Base-by-base conservation (phyloP, 2,113 vertebrate species). In the Trichechus manatus region DNA sequence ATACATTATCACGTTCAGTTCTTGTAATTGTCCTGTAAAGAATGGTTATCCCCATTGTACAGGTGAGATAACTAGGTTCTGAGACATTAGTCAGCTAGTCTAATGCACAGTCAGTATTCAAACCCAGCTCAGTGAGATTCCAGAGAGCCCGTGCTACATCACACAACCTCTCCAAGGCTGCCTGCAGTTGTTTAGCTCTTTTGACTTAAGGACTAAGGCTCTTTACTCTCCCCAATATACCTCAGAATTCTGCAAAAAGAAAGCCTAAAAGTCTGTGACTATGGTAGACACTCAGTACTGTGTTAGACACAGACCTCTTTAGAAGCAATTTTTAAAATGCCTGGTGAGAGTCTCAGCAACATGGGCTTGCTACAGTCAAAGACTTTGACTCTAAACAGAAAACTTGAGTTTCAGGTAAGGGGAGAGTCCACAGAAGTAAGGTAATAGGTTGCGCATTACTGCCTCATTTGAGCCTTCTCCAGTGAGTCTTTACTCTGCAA, bases 1-100 rank as follows among this genome's bases (percentile, higher is more conserved):
- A 1, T 9, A 53, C 80, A 22, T 33, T 19, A 22, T 29, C 1
- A 0, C 3, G 13, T 9, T n/a, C 39, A 17, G 22, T 8, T 47
- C 42, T n/a, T 22, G 0, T 0, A 20, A 23, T 9, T 1, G 1
- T 14, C 84, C 70, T 9, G 20, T 56, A 27, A 36, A 79, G 31
- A 56, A 42, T 1, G 14, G 77, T 7, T 8, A 9, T 17, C 56
- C 85, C 44, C 11, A 5, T 1, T 15, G 19, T 11, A 11, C 44
- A 56, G 15, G 6, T 4, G 63, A 50, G 36, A 27, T 47, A 9
- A 6, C 23, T 3, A 20, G 74, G 6, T 47, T 61, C 80, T 17
- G 20, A 39, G 53, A 33, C 1, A 25, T 25, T 14, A 50, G 70
- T n/a, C 59, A 19, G 50, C 7, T 1, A 9, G 33, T 20, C 75